Base-by-base conservation (phyloP, 2,888 invertebrate species). In the Lasioglossum pauxillum region DNA sequence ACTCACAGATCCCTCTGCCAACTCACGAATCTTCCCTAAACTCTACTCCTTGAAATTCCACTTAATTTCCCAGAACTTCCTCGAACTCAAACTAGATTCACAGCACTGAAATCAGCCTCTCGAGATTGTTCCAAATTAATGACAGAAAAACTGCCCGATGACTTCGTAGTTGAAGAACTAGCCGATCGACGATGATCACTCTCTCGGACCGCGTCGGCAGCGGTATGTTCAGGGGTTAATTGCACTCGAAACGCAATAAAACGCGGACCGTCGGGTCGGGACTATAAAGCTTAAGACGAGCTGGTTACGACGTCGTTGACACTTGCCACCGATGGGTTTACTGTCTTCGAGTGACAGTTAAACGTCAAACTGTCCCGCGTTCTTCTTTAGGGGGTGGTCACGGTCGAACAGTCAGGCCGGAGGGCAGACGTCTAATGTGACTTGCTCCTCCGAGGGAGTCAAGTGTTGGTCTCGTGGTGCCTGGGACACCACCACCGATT, bases 401-500 rank as follows among this genome's bases (percentile, higher is more conserved):
- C 88, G 91, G 92, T 89, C 92, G 92, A 94, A 92, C 92, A 93
- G 90, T 93, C 94, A 91, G 94, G 93, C 92, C 94, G 94, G 92
- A 95, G 94, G 94, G 93, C 93, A 92, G 90, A 93, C 92, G 92
- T 91, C 86, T 93, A 95, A 94, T 95, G 95, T 93, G 94, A 93
- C 93, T 94, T 92, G 91, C 86, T 90, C 92, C 92, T 91, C 90
- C 92, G 90, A 90, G 89, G 91, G 92, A 94, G 95, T 94, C 94
- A 94, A 95, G 94, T 94, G 94, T 92, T 92, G 91, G 92, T 89
- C 89, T 81, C 89, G 85, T 90, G 88, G 87, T 85, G 91, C 90
- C 84, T 87, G 80, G 88, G n/a, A 91, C 89, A 89, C 76, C 78
- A 83, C 78, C 77, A 69, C 84, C 35, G 57, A 53, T 41, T 46